phyloP scores from a whole-genome alignment of 1,140 invertebrate species.

The Bombus terrestris region DNA sequence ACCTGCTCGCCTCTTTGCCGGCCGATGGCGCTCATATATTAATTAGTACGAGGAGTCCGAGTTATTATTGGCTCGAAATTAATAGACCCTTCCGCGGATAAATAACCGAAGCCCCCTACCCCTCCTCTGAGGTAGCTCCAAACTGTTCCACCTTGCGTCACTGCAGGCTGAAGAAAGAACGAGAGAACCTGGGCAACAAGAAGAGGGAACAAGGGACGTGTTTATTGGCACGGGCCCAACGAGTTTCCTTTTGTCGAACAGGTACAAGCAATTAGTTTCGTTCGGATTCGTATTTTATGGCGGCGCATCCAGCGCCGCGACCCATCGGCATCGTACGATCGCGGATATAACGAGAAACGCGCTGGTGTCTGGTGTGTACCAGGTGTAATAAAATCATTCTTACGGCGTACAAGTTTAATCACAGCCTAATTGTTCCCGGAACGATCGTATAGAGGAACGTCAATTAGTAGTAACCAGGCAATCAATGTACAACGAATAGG shows the following conservation, averaged over 20 bases:
- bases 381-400: constrained; percentile 35
- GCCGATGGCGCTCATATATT: constrained; percentile 76
- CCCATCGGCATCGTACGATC: constrained; percentile 31
- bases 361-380: not conserved
- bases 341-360: constrained; percentile 25
- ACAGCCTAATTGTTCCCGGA: not conserved
- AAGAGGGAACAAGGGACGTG: constrained; percentile 56
- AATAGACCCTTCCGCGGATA: constrained; percentile 76
- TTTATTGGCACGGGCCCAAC: constrained; percentile 64
- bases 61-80: constrained; percentile 78
- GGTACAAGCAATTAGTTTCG: constrained; percentile 67
- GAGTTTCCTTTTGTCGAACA: constrained; percentile 67
- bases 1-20: constrained; percentile 73
- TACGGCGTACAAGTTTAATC: not conserved
- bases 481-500: not conserved
- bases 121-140: constrained; percentile 43
- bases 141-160: constrained; percentile 50
- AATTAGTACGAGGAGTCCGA: constrained; percentile 77
- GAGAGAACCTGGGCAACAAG: constrained; percentile 20
- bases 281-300: constrained; percentile 62
- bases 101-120: constrained; percentile 65
- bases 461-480: not conserved
- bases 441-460: not conserved
- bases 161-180: constrained; percentile 20
- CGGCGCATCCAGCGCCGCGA: constrained; percentile 29